Base-by-base conservation (phyloP, 2,888 invertebrate species). In the Sphinx pinastri region DNA sequence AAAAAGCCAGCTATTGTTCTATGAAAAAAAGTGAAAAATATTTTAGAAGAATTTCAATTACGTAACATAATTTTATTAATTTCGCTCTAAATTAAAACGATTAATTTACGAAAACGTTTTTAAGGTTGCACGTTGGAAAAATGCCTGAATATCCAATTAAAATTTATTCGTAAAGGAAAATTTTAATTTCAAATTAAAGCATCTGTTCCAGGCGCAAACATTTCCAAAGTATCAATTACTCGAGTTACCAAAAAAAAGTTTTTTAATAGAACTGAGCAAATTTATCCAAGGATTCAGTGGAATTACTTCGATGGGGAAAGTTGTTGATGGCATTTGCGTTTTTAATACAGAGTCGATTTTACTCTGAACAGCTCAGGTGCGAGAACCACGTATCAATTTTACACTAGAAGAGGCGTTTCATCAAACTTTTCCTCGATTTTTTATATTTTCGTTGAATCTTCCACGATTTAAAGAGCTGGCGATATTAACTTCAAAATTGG, bases 171-270 rank as follows among this genome's bases (percentile, higher is more conserved):
- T 76, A 49, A 63, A 76, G 74, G 76, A 83, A 86, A 86, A 80
- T 84, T 86, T 84, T 82, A 78, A 84, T 83, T 84, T 82, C 74
- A 79, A 82, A 83, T 81, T 80, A 80, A 83, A 74, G 78, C 81
- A 82, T 84, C 82, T 82, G 82, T 76, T 80, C 74, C 73, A 68
- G 76, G 80, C 77, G 79, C 68, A 77, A 75, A 81, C 80, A 77
- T 77, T 80, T 79, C 75, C 74, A 73, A 73, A 72, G 76, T 69
- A 77, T 77, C 82, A 81, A 83, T 85, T 84, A 84, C 78, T 72
- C 63, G 74, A 81, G 77, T 77, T 77, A 77, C 71, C 68, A 60
- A 72, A 79, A 80, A 79, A 79, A 85, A 83, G 77, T 82, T 84
- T 82, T 83, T 84, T 84, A 81, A 81, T 83, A 82, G 81, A 83